Evolutionary conservation across 1,140 invertebrate genomes (phyloP).

Genomic region (Harlomillsia oculata): DNA sequence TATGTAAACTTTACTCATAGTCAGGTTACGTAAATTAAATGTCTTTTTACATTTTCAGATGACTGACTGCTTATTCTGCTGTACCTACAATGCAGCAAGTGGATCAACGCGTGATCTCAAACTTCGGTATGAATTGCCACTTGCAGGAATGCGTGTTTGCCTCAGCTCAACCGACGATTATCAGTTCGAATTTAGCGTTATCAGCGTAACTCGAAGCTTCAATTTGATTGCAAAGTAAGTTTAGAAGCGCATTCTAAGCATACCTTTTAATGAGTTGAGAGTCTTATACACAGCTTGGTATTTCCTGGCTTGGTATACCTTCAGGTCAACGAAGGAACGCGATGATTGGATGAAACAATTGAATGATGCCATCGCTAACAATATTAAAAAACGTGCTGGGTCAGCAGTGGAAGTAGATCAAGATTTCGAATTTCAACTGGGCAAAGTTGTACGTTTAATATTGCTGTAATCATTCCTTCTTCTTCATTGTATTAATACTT

Average conservation of each 20-base stretch:
- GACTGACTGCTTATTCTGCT: slow-evolving; percentile 59
- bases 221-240: slow-evolving; percentile 55
- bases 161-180: slow-evolving; percentile 44
- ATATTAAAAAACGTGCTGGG: slow-evolving; percentile 43
- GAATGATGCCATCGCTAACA: slow-evolving; percentile 53
- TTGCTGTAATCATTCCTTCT: neutral
- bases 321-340: slow-evolving; percentile 49
- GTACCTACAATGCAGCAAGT: slow-evolving; percentile 45
- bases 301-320: slow-evolving; percentile 20
- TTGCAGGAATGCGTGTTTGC: slow-evolving; percentile 54
- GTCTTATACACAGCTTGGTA: no score
- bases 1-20: neutral
- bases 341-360: slow-evolving; percentile 57
- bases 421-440: slow-evolving; percentile 37
- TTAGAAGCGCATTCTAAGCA: no score
- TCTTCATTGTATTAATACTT: no score
- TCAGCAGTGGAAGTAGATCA: slow-evolving; percentile 16
- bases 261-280: no score
- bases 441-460: slow-evolving; percentile 37
- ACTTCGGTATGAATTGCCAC: slow-evolving; percentile 52
- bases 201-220: slow-evolving; percentile 55
- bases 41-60: slow-evolving; percentile 53
- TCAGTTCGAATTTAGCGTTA: slow-evolving; percentile 52
- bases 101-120: slow-evolving; percentile 42
- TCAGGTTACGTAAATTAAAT: neutral